These are phyloP conservation scores for Actinia equina DNA, from an alignment of 64 coral and sea anemone species.

Conservation along the genomic window DNA sequence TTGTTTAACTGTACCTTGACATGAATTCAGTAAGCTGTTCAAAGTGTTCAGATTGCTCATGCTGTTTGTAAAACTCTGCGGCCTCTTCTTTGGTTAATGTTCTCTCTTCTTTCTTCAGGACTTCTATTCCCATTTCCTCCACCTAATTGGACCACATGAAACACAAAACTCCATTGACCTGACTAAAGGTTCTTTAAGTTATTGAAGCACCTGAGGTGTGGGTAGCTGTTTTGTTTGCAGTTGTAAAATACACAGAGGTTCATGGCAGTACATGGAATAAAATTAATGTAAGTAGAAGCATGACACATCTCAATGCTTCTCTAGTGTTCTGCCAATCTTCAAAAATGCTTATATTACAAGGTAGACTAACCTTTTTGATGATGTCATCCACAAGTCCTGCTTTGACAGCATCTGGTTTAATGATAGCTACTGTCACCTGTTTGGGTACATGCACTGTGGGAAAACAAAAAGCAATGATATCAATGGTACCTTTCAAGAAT, in stretches of 20 bases:
- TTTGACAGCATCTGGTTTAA: slow-evolving; percentile 98
- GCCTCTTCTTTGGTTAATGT: slow-evolving; percentile 90
- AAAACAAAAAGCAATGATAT: neutral
- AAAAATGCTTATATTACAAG: too few relatives aligned
- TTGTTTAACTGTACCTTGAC: slow-evolving; percentile 57
- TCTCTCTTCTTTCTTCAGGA: slow-evolving; percentile 87
- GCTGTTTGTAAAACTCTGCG: slow-evolving; percentile 97
- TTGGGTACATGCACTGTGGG: slow-evolving; percentile 67
- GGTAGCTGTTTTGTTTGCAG: too few relatives aligned
- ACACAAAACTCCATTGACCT: neutral
- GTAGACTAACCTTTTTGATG: slow-evolving; percentile 68
- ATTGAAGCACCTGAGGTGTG: too few relatives aligned
- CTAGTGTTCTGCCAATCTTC: too few relatives aligned
- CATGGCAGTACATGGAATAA: too few relatives aligned
- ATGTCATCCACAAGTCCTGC: slow-evolving; percentile 95
- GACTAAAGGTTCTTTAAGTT: too few relatives aligned
- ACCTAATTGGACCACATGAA: slow-evolving; percentile 39
- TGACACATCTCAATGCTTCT: too few relatives aligned
- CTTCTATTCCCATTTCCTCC: slow-evolving; percentile 81
- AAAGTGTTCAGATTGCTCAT: slow-evolving; percentile 97
- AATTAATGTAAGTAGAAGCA: too few relatives aligned
- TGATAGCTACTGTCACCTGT: slow-evolving; percentile 89
- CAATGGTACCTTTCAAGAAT: too few relatives aligned
- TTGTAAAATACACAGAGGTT: too few relatives aligned
- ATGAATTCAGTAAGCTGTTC: slow-evolving; percentile 97